Evolutionary conservation across 2,113 vertebrate genomes (phyloP), one percentile per base, ranked within the genome.

Genomic region (Orientallactaga bullata): DNA sequence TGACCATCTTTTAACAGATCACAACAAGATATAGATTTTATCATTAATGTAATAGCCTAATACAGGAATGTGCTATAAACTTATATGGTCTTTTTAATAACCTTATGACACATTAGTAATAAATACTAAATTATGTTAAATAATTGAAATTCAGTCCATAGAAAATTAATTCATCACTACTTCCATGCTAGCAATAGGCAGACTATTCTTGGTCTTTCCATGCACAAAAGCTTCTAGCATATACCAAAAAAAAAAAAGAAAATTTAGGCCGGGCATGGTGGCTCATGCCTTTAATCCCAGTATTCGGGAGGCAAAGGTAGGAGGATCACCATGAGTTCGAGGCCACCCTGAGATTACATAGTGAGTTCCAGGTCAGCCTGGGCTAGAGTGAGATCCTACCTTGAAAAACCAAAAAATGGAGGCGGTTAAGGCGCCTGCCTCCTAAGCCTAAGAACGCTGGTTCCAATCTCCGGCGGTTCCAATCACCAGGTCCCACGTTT

Each of bases 91-190:
- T 18, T 79, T 87, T 86, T 79, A 74, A 68, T 76, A 93, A 71
- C 30, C 24, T 89, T 90, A 8, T 65, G 77, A 84, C 60, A 72
- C 3, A 72, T 86, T 80, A 51, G 13, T 69, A 89, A 39, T 32
- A 68, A 61, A 74, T 2, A 18, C 61, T 89, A 79, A 90, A 82
- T 88, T 85, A 32, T 58, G 11, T 82, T 92, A 30, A 92, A 47
- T 81, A 81, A 63, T 92, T 78, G 32, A 88, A 73, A 94, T 90
- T 76, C 28, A 39, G 8, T 63, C 39, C 23, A 91, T 68, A n/a
- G 12, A 47, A 82, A 68, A 2, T 37, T 81, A 58, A 68, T 16
- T 86, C 60, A n/a, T 24, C 32, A 10, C 37, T 23, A 69, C 18
- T 21, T 65, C 35, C 28, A 60, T 51, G 37, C 60, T 77, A 78